phyloP scores from a whole-genome alignment of 2,797 vertebrate species.

The Rhynchonycteris naso region DNA sequence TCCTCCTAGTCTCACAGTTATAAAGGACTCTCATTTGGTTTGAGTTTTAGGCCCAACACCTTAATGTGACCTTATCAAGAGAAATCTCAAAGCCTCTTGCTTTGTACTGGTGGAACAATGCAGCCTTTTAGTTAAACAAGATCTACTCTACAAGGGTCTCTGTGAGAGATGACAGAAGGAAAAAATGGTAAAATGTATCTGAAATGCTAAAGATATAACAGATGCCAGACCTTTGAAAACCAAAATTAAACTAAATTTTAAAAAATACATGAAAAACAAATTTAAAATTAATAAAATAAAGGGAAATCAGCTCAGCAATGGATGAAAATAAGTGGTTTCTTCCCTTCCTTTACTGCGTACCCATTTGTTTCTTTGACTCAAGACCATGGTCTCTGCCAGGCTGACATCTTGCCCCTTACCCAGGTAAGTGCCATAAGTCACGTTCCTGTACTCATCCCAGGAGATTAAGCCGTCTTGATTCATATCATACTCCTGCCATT shows the following conservation, averaged over 20 bases:
- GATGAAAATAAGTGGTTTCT: constrained; percentile 26
- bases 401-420: constrained; percentile 87
- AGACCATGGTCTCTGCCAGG: constrained; percentile 46
- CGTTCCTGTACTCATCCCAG: constrained; percentile 93
- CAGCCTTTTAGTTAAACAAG: constrained; percentile 9
- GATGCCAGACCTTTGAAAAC: constrained; percentile 37
- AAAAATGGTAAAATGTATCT: constrained; percentile 44
- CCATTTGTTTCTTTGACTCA: constrained; percentile 78
- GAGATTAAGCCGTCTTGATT: constrained; percentile 88
- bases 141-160: constrained; percentile 30
- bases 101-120: constrained; percentile 41
- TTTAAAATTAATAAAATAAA: constrained; percentile 52
- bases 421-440: constrained; percentile 91
- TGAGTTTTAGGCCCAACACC: constrained; percentile 47
- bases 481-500: constrained; percentile 90
- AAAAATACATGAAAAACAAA: constrained; percentile 16
- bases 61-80: constrained; percentile 10
- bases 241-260: not conserved
- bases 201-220: constrained; percentile 56
- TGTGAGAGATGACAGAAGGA: constrained; percentile 20
- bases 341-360: constrained; percentile 63
- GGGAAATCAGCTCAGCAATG: constrained; percentile 10
- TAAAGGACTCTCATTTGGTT: constrained; percentile 43
- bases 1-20: constrained; percentile 39
- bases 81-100: constrained; percentile 43